A percentile compares a stretch with the other conserved stretches of the same genome.
Conservation (phyloP, 2,797 vertebrate species). For the Podarcis lilfordi region DNA sequence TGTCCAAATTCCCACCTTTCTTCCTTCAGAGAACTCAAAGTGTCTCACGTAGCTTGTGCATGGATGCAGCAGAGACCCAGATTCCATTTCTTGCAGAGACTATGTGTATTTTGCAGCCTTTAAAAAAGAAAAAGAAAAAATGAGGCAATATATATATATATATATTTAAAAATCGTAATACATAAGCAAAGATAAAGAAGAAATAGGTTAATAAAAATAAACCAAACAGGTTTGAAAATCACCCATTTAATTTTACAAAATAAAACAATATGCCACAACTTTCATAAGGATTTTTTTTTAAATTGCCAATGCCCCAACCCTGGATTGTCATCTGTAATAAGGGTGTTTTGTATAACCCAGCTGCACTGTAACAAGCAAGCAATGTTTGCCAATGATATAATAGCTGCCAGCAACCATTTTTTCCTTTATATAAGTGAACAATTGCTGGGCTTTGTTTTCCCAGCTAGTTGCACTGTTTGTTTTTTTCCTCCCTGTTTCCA, state of each 20-base stretch:
- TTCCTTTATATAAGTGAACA: not conserved
- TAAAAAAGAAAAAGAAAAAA: not conserved
- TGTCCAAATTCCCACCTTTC: not conserved
- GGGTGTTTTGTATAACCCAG: not conserved
- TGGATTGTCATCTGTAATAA: not conserved
- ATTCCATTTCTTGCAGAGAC: not conserved
- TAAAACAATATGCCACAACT: not conserved
- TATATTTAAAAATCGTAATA: not conserved
- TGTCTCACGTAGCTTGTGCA: not conserved
- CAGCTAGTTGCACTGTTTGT: not conserved
- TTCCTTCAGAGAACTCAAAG: not conserved
- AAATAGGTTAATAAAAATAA: not conserved
- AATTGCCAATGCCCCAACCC: not conserved
- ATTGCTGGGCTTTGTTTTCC: not conserved
- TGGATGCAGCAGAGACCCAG: not conserved
- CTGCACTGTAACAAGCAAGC: not conserved
- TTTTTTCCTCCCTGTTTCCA: not conserved
- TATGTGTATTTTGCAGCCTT: not conserved
- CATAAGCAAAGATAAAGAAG: not conserved
- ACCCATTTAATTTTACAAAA: not conserved
- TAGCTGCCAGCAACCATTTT: not conserved
- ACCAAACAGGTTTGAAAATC: not conserved
- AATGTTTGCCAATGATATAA: not conserved
- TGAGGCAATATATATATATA: not conserved
- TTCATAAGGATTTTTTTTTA: not conserved